These are phyloP conservation scores for Nycteola revayana DNA, from an alignment of 2,888 invertebrate species.

Conservation along the genomic window DNA sequence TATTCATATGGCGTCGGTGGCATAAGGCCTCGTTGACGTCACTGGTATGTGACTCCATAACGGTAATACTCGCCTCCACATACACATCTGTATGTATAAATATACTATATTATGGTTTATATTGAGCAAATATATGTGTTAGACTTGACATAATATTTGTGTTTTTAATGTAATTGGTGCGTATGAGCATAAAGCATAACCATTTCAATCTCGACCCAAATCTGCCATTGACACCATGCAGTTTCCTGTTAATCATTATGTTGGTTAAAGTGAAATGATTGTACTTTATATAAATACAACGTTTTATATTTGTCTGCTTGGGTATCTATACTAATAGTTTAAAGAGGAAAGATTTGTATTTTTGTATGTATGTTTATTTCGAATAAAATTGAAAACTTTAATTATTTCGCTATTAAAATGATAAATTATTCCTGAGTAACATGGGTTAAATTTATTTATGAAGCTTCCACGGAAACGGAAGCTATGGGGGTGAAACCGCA, in stretches of 20 bases:
- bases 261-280: no score
- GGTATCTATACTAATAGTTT: no score
- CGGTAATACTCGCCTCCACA: conserved; percentile 77
- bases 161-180: conserved; percentile 65
- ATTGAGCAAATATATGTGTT: conserved; percentile 14
- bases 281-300: no score
- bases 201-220: conserved; percentile 67
- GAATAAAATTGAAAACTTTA: no score
- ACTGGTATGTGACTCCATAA: conserved; percentile 80
- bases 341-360: no score
- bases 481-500: no score
- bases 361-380: no score
- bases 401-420: no score
- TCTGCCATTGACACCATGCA: conserved; percentile 38
- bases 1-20: conserved; percentile 71
- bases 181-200: conserved; percentile 55
- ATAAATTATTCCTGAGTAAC: no score
- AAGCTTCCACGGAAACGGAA: no score
- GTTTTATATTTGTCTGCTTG: no score
- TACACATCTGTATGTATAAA: conserved; percentile 39
- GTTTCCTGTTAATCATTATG: conserved; percentile 30
- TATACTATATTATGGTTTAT: conserved; percentile 18
- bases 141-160: conserved; percentile 37
- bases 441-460: no score
- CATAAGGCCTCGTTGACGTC: conserved; percentile 78